Evolutionary conservation across 2,888 invertebrate genomes (phyloP), one percentile per base, ranked within the genome.

Genomic region (Eupithecia inturbata): DNA sequence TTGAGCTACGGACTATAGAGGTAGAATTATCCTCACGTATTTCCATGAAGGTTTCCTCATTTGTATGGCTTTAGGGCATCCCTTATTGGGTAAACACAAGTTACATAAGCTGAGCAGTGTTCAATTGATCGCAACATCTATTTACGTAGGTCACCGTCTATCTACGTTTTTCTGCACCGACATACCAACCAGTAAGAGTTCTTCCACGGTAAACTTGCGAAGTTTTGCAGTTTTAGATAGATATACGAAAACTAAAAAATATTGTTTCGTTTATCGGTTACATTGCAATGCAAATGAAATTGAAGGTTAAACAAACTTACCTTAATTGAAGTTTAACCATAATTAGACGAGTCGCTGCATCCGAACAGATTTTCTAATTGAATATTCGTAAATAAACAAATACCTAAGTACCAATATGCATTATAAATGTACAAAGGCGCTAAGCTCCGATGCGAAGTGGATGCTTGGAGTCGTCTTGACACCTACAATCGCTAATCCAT

Each of bases 41-140:
- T 74, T 67, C 53, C 31, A 60, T 60, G 60, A 33, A 67, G 67
- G 60, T 72, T 62, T 71, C 39, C 60, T 70, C 77, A 80, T 78
- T 80, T 78, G 74, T 80, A 78, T 80, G 80, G 80, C 78, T 80
- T 79, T 67, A 71, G 68, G 67, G 74, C 74, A 77, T 79, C 68
- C 68, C 67, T 77, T 76, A 80, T 78, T 77, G 75, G 73, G 77
- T 80, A 79, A 74, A 80, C 75, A 76, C 45, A 57, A 60, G 70
- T 78, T 78, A 80, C 74, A 76, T 76, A 78, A 64, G 68, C 71
- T 39, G 14, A 36, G n/a, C 33, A 66, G 78, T 75, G 76, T 78
- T 72, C 72, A 74, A 77, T 77, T 78, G 76, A 77, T 79, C 73
- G 78, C 76, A 68, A 70, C 53, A 67, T 77, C 73, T 77, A 77